phyloP scores from a whole-genome alignment of 1,140 invertebrate genomes.

The Gryllus bimaculatus region DNA sequence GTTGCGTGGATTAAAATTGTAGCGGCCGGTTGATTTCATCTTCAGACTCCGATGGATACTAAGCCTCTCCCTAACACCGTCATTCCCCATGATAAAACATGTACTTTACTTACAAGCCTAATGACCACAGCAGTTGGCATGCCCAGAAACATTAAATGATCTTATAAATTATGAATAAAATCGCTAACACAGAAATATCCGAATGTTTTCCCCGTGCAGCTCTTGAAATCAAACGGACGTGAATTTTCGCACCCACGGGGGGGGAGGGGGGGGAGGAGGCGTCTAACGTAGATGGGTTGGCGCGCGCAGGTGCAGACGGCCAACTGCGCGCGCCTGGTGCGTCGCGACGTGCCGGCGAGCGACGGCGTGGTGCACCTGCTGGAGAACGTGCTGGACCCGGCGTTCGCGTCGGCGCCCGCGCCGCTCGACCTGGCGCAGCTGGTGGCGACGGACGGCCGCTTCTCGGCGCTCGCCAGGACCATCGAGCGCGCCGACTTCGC shows the following conservation, averaged over 20 bases:
- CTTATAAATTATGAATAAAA: too few species aligned
- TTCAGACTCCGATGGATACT: too few species aligned
- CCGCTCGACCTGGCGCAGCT: slow-evolving; percentile 29
- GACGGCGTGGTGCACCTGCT: slow-evolving; percentile 63
- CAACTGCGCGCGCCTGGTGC: slow-evolving; percentile 41
- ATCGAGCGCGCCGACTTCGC: slow-evolving; percentile 39
- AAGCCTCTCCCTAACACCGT: too few species aligned
- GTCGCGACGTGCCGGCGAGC: slow-evolving; percentile 45
- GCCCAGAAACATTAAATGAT: too few species aligned
- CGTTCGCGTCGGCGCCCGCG: slow-evolving; percentile 27
- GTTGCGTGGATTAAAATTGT: too few species aligned
- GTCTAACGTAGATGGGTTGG: slow-evolving; percentile 32
- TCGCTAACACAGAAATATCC: background rate
- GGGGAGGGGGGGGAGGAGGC: background rate
- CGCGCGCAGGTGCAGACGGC: slow-evolving; percentile 41
- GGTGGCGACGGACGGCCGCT: slow-evolving; percentile 39
- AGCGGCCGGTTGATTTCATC: too few species aligned
- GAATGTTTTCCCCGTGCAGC: too few species aligned
- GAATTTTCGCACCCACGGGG: background rate
- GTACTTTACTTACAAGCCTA: too few species aligned
- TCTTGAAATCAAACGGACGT: too few species aligned
- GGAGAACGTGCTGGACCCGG: slow-evolving; percentile 52
- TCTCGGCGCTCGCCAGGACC: slow-evolving; percentile 43
- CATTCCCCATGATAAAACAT: too few species aligned
- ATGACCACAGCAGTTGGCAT: too few species aligned